Evolutionary conservation across 2,113 vertebrate genomes (phyloP).

Genomic region (Circaetus gallicus): DNA sequence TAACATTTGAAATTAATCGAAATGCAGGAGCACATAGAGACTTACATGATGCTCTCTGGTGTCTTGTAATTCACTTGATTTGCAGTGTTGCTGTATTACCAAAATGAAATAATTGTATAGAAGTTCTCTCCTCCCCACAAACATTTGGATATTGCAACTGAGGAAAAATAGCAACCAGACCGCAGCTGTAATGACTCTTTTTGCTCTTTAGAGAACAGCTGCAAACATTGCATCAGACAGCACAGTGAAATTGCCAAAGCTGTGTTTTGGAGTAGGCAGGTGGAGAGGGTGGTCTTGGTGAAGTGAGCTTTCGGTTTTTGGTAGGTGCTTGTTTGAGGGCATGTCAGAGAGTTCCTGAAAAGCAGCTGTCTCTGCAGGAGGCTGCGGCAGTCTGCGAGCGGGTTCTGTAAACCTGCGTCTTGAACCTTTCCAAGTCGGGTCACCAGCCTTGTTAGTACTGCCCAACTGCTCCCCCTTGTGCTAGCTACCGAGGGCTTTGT

Average conservation of each 20-base stretch:
- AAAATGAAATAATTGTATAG: not conserved
- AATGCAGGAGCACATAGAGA: not conserved
- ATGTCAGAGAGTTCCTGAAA: fast-evolving
- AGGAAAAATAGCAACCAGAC: not conserved
- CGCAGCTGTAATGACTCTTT: not conserved
- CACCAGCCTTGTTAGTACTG: fast-evolving
- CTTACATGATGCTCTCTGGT: not conserved
- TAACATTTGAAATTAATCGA: not conserved
- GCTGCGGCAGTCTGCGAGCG: not conserved
- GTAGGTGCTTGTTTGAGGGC: not conserved
- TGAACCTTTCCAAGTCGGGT: fast-evolving
- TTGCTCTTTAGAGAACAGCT: not conserved
- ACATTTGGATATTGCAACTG: not conserved
- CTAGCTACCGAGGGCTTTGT: not conserved
- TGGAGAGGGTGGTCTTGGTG: not conserved
- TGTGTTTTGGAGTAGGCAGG: not conserved
- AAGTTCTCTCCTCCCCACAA: not conserved
- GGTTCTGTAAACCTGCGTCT: not conserved
- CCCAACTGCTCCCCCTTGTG: conserved; percentile 55
- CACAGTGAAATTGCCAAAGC: not conserved
- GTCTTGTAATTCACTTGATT: not conserved
- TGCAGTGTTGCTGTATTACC: not conserved
- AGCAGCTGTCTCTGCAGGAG: not conserved
- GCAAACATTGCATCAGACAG: fast-evolving
- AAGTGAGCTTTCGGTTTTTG: fast-evolving